These are phyloP conservation scores for Aphelenchoides bicaudatus DNA, from an alignment of 2,888 invertebrate species.

Conservation along the genomic window DNA sequence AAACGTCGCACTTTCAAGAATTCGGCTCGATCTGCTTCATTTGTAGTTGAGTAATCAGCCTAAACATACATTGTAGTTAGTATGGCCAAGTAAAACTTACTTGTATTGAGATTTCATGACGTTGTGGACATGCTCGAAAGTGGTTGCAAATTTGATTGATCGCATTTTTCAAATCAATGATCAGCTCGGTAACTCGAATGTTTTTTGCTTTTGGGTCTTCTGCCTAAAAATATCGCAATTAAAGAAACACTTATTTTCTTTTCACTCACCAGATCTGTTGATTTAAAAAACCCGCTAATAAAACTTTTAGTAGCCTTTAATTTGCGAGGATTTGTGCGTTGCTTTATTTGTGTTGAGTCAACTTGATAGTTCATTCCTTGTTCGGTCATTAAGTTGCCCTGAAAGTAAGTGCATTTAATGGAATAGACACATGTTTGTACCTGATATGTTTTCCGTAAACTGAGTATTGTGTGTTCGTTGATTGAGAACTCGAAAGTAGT, in stretches of 20 bases:
- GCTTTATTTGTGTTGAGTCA: conserved; percentile 79
- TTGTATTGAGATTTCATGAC: conserved; percentile 34
- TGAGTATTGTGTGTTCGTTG: conserved; percentile 48
- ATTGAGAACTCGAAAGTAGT: conserved; percentile 58
- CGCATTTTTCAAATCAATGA: conserved; percentile 93
- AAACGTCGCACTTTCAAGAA: conserved; percentile 75
- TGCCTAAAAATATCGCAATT: conserved; percentile 14
- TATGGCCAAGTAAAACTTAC: conserved; percentile 63
- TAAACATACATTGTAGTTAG: conserved; percentile 10
- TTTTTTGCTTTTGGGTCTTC: conserved; percentile 74
- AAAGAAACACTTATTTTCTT: not conserved
- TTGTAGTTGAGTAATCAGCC: conserved; percentile 8
- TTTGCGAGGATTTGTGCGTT: conserved; percentile 72
- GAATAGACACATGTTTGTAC: conserved; percentile 25
- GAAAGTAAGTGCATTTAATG: conserved; percentile 15
- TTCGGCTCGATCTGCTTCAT: conserved; percentile 6
- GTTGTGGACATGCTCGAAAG: conserved; percentile 85
- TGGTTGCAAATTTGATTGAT: conserved; percentile 88
- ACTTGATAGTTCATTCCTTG: conserved; percentile 80
- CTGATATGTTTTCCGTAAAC: conserved; percentile 52
- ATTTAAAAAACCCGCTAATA: conserved; percentile 59
- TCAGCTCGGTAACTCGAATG: conserved; percentile 92
- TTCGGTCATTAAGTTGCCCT: conserved; percentile 90
- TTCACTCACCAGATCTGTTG: conserved; percentile 35
- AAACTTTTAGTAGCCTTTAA: conserved; percentile 85